Percentiles rank a stretch among this genome's conserved stretches.
These are phyloP conservation scores for Alca torda DNA, from an alignment of 2,797 vertebrate species.

Conservation along the genomic window DNA sequence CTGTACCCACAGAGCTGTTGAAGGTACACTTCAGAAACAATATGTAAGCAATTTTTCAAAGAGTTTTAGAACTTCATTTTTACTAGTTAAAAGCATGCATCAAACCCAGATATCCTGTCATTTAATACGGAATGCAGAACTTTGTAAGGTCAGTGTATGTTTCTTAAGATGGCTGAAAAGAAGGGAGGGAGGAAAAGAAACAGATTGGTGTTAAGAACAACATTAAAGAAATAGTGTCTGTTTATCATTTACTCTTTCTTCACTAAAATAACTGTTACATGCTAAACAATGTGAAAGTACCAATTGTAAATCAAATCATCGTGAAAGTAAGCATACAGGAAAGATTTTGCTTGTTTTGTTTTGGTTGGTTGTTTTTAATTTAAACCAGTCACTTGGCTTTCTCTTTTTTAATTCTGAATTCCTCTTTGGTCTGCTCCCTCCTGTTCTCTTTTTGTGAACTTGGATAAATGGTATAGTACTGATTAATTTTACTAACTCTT, in stretches of 20 bases:
- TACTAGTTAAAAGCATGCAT: not conserved
- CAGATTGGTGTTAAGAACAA: not conserved
- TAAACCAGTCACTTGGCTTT: not conserved
- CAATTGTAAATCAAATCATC: not conserved
- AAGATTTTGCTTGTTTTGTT: not conserved
- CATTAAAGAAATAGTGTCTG: not conserved
- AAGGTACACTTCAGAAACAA: not conserved
- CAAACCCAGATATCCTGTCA: not conserved
- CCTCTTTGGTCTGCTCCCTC: not conserved
- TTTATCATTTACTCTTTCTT: not conserved
- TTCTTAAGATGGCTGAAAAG: not conserved
- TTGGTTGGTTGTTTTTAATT: not conserved
- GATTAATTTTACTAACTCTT: not conserved
- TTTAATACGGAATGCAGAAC: not conserved
- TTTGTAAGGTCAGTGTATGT: not conserved
- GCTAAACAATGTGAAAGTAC: not conserved
- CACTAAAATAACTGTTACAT: not conserved
- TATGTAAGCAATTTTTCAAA: conserved; percentile 24
- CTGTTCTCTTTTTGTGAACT: not conserved
- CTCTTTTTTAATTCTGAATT: not conserved
- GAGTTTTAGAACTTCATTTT: conserved; percentile 1
- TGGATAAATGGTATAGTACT: not conserved
- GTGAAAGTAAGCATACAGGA: not conserved
- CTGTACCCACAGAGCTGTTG: not conserved
- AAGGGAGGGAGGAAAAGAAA: not conserved